phyloP scores from a whole-genome alignment of 1,140 invertebrate genomes.

The Brachionus paranguensis region DNA sequence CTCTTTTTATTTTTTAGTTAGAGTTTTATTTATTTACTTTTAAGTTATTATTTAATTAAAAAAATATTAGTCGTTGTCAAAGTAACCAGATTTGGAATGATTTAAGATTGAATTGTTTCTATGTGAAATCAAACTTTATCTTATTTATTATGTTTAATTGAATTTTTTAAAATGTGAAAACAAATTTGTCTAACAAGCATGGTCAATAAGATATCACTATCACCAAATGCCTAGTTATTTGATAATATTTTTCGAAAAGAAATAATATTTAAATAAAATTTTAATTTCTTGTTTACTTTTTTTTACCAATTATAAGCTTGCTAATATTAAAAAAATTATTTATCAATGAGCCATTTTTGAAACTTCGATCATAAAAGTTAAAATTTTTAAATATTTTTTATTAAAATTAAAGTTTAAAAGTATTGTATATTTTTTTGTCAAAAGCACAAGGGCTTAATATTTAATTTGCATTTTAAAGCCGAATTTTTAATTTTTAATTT shows the following conservation, averaged over 20 bases:
- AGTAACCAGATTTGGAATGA: background rate
- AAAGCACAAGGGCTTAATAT: background rate
- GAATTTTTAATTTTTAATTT: too few species aligned
- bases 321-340: background rate
- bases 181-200: background rate
- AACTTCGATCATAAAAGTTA: background rate
- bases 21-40: background rate
- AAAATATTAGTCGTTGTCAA: background rate
- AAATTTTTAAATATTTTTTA: too few species aligned
- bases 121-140: background rate
- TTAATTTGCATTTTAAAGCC: background rate
- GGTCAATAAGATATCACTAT: background rate
- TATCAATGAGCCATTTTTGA: too few species aligned
- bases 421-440: background rate
- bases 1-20: background rate
- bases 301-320: background rate
- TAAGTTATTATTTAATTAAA: background rate
- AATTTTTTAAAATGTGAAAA: background rate
- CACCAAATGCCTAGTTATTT: background rate
- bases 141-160: background rate
- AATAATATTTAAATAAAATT: background rate
- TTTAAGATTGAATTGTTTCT: background rate
- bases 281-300: background rate
- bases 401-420: too few species aligned
- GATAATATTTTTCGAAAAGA: background rate